A percentile compares a stretch with the other conserved stretches of the same genome.
These are phyloP conservation scores for Mesocentrotus franciscanus DNA, from an alignment of 53 echinoderm and acorn worm species.

Conservation along the genomic window DNA sequence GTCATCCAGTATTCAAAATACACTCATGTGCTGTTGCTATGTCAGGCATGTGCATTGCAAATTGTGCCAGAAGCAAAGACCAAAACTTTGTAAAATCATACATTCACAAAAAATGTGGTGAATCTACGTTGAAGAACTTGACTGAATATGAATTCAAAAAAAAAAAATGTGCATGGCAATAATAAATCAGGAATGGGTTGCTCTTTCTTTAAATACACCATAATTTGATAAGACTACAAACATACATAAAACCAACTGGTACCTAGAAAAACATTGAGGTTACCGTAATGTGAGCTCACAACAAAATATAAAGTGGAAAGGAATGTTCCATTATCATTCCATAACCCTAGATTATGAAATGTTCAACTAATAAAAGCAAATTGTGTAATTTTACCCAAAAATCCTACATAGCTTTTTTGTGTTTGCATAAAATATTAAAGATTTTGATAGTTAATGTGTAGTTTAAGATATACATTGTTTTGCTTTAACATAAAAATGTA, in stretches of 20 bases:
- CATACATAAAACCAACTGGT: background rate
- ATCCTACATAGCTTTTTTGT: background rate
- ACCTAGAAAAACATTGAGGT: background rate
- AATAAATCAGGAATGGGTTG: background rate
- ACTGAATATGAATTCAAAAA: background rate
- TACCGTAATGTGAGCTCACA: background rate
- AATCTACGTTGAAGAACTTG: background rate
- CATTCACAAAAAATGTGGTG: background rate
- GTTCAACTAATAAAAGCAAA: background rate
- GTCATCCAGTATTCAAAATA: background rate
- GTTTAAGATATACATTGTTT: too few relatives aligned
- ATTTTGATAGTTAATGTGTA: too few relatives aligned
- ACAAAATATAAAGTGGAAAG: slow-evolving; percentile 25
- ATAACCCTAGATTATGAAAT: background rate
- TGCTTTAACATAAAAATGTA: background rate
- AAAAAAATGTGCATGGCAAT: too few relatives aligned
- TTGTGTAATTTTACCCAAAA: background rate
- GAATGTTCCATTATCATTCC: background rate
- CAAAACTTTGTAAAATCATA: background rate
- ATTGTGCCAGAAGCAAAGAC: background rate
- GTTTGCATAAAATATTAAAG: too few relatives aligned
- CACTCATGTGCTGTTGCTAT: background rate
- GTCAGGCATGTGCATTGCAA: background rate
- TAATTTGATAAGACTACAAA: background rate
- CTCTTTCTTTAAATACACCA: slow-evolving; percentile 5